Base-by-base conservation (phyloP, 2,797 vertebrate genomes). In the Dendrocincla tyrannina region DNA sequence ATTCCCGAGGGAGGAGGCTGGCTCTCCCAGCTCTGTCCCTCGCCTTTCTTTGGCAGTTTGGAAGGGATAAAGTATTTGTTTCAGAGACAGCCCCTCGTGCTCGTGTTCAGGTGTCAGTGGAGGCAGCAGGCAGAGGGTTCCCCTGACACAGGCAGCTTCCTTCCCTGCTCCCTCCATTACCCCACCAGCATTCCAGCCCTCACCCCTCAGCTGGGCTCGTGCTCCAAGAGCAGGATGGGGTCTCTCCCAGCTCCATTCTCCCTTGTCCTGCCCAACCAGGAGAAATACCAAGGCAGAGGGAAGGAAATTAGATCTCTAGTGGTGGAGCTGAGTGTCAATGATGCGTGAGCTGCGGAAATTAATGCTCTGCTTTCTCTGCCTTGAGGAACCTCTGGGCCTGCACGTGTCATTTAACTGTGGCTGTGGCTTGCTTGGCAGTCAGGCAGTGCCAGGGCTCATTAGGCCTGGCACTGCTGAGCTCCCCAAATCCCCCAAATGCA, bases 301-400 rank as follows among this genome's bases (percentile, higher is more conserved):
- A 23, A 81, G 70, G 85, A 88, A 84, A 95, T 96, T 8, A 79
- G 69, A 20, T 91, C 73, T 78, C 32, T 93, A 42, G 46, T 84
- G 59, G 93, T 8, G 79, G 89, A 89, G 93, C 41, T 52, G 93
- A 89, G 85, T 19, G 79, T 62, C 85, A 88, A 62, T 85, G 91
- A n/a, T 0, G 73, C 46, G 32, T 94, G 95, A 96, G 95, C 95
- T 96, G 93, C 92, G 91, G 93, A 95, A 96, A 92, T 96, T 96
- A 96, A 91, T 88, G 91, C 95, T 89, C 95, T 76, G 76, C 25
- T 75, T 75, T 91, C 82, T 56, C 46, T 13, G 9, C 76, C 82
- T 91, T 37, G 18, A 7, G 92, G 69, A 59, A 33, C 56, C 91
- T 85, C 82, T 53, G 76, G 41, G 76, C 82, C 82, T 78, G 17